Percentiles rank a stretch among this genome's conserved stretches.
phyloP scores from a whole-genome alignment of 2,888 invertebrate genomes.

The Boloria euphrosyne region DNA sequence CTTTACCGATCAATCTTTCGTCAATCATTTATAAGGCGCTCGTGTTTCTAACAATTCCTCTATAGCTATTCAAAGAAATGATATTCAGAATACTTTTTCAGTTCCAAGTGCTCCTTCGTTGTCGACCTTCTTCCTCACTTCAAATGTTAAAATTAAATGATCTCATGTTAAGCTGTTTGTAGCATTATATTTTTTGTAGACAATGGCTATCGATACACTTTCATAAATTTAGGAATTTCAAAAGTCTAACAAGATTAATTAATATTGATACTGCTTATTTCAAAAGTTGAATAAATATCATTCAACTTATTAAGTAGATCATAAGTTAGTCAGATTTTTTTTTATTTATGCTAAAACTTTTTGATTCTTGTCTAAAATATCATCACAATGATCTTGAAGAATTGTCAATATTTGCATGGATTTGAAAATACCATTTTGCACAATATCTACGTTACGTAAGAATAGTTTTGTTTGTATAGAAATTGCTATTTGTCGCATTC shows the following conservation, averaged over 20 bases:
- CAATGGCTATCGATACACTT: conserved; percentile 3
- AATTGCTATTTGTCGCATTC: neutral
- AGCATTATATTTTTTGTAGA: conserved; percentile 10
- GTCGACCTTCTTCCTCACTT: neutral
- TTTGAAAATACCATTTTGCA: conserved; percentile 29
- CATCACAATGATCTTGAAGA: conserved; percentile 17
- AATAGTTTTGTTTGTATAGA: conserved; percentile 1
- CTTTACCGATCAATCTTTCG: neutral
- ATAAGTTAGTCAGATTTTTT: conserved; percentile 5
- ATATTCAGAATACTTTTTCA: conserved; percentile 4
- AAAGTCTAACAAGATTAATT: neutral
- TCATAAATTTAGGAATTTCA: conserved; percentile 9
- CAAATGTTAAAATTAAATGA: conserved; percentile 6
- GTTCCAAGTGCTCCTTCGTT: conserved; percentile 14
- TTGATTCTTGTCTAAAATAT: neutral
- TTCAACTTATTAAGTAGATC: conserved; percentile 7
- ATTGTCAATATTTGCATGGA: conserved; percentile 21
- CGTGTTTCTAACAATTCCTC: neutral
- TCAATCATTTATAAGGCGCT: conserved; percentile 5
- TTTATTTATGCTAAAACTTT: neutral
- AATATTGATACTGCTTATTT: no score
- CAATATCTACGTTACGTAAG: conserved; percentile 19
- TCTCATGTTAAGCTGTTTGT: conserved; percentile 16
- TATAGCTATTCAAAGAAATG: neutral
- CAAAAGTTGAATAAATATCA: neutral